Evolutionary conservation across 1,140 invertebrate species (phyloP).

Genomic region (Aleiodes sp.): DNA sequence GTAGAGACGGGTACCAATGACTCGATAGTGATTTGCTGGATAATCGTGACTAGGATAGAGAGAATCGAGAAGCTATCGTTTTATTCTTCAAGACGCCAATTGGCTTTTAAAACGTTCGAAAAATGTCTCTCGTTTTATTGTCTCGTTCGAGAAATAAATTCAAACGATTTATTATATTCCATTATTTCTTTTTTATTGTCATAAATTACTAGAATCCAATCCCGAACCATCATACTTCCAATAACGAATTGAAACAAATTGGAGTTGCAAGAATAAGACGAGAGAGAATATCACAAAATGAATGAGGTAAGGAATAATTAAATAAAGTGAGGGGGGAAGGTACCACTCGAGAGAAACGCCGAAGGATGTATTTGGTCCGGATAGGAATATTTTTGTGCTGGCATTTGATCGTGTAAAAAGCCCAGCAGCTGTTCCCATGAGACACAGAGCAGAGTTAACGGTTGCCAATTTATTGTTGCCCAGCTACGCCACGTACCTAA

Average conservation of each 20-base stretch:
- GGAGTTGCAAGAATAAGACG: not conserved
- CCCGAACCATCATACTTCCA: not conserved
- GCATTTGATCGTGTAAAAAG: slow-evolving; percentile 38
- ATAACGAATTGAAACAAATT: not conserved
- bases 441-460: slow-evolving; percentile 31
- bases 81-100: not conserved
- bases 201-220: too few species aligned
- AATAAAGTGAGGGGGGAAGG: not conserved
- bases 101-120: not conserved
- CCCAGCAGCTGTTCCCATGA: slow-evolving; percentile 30
- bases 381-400: slow-evolving; percentile 28
- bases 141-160: too few species aligned
- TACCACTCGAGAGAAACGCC: too few species aligned
- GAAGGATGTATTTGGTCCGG: slow-evolving; percentile 18
- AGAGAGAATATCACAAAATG: not conserved
- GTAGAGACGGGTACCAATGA: not conserved
- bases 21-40: slow-evolving; percentile 14
- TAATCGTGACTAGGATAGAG: slow-evolving; percentile 7
- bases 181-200: too few species aligned
- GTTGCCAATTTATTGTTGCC: slow-evolving; percentile 37
- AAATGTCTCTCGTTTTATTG: too few species aligned
- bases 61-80: not conserved
- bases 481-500: slow-evolving; percentile 18
- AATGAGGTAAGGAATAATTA: not conserved
- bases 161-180: too few species aligned